Evolutionary conservation across 2,888 invertebrate species (phyloP), one percentile per base, ranked within the genome.

Genomic region (Germaria angustata): DNA sequence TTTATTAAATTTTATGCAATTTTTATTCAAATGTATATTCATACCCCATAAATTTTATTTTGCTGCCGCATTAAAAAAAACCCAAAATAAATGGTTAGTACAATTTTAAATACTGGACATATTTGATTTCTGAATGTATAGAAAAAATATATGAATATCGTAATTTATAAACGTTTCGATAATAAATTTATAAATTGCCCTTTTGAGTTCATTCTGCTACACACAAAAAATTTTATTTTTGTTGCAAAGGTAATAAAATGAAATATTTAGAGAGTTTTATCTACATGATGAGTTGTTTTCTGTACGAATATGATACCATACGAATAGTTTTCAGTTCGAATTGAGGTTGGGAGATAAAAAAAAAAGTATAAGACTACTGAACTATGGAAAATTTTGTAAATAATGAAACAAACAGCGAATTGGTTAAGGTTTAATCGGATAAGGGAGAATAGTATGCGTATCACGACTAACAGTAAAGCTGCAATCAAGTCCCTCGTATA

Each of bases 151-250:
- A 36, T 20, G 13, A 49, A 9, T 39, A 41, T 55, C 53, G 61
- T 78, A 71, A 71, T 39, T 65, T 57, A 78, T 57, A 72, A 63
- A 57, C 78, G 65, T 72, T 80, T 46, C 44, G 57, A 53, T 59
- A 4, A 13, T 73, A 73, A 80, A 80, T 73, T 80, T 73, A 80
- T 73, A 73, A 61, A 80, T 66, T 66, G 66, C 36, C 61, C 59
- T 66, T 73, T 55, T 57, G 17, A 7, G 34, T 44, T 44, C n/a
- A 32, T 44, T 22, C 7, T 53, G n/a, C n/a, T 22, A 49, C 17
- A 11, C 24, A 53, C 36, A 68, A 36, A 39, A 15, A 28, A 15
- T 55, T 39, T 53, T 28, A 28, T 28, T 3, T 24, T 51, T 22
- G 6, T 55, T 36, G 4, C 13, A 51, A 17, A 24, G 13, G 15